A percentile compares a stretch with the other conserved stretches of the same genome.
phyloP scores from a whole-genome alignment of 1,140 invertebrate species.

The Sycobia sp. region DNA sequence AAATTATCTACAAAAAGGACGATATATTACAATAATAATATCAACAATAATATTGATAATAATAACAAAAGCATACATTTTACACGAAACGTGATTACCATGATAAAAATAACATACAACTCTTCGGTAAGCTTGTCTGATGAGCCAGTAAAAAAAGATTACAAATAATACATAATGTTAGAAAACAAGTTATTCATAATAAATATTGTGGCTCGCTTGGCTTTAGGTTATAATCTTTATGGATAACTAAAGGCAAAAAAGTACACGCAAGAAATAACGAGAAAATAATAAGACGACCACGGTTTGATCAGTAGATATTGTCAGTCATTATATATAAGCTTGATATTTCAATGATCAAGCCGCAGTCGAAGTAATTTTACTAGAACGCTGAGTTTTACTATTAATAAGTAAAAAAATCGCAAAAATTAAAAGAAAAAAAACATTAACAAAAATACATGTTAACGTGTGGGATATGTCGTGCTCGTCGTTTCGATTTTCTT shows the following conservation, averaged over 20 bases:
- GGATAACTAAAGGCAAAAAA: slow-evolving; percentile 20
- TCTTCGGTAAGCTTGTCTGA: neutral
- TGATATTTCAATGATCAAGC: slow-evolving; percentile 5
- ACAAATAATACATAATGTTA: neutral
- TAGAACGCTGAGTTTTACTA: slow-evolving; percentile 18
- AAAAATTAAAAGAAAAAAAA: slow-evolving; percentile 1
- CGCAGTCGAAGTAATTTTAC: neutral
- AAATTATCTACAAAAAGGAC: slow-evolving; percentile 8
- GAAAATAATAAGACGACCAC: slow-evolving; percentile 17
- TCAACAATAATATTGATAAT: slow-evolving; percentile 13
- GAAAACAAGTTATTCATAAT: slow-evolving; percentile 15
- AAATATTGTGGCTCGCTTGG: slow-evolving; percentile 33
- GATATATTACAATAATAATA: slow-evolving; percentile 12
- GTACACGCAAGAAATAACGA: slow-evolving; percentile 5
- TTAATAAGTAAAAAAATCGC: neutral
- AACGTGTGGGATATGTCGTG: slow-evolving; percentile 23
- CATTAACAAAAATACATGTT: slow-evolving; percentile 14
- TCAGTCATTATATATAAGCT: no score
- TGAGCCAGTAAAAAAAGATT: slow-evolving; percentile 8
- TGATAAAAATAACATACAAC: slow-evolving; percentile 10
- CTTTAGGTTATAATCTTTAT: slow-evolving; percentile 34
- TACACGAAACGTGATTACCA: slow-evolving; percentile 50
- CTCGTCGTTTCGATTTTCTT: slow-evolving; percentile 32
- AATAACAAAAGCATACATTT: slow-evolving; percentile 41
- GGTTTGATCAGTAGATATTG: no score